Base-by-base conservation (phyloP, 2,797 vertebrate genomes). In the Tolypeutes matacus region DNA sequence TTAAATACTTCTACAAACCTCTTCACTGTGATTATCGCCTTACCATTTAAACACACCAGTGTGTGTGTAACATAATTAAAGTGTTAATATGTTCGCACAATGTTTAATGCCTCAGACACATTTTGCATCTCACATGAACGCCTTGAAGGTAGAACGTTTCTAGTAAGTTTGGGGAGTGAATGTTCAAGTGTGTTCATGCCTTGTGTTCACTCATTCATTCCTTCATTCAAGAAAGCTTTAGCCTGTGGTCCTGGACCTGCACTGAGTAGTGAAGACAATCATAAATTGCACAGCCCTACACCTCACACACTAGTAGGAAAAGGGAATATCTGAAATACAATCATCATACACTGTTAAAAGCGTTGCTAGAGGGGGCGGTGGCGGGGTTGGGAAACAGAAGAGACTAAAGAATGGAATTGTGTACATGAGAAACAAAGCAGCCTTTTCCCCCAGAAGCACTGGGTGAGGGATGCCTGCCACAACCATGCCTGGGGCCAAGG, bases 401-500 rank as follows among this genome's bases (percentile, higher is more conserved):
- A 29, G 34, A 17, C 3, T 18, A 62, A 36, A 17, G 62, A 39
- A 31, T 51, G 10, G 2, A 3, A 5, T 4, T 11, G 18, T 14
- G 39, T 29, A 8, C 9, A 2, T 15, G 10, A 29, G 25, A 42
- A 80, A 53, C 9, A 21, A 2, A 39, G 7, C 18, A n/a, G n/a
- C n/a, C 21, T 13, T 46, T 69, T 15, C 12, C 42, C 36, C 21
- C 5, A 1, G 21, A 64, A 56, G 6, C 14, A 1, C 29, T n/a
- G 5, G 31, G 64, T 65, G 17, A 15, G 31, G 31, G 15, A 65
- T 11, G 46, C 56, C 7, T 21, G 56, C 17, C 17, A 6, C 5
- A 29, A 15, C 5, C 0, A 1, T 2, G 14, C 8, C 27, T 7
- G 14, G 36, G 62, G 5, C 60, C 21, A 29, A n/a, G n/a, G 15